Conservation (phyloP, 2,888 invertebrate genomes). For the Tiliacea aurago region DNA sequence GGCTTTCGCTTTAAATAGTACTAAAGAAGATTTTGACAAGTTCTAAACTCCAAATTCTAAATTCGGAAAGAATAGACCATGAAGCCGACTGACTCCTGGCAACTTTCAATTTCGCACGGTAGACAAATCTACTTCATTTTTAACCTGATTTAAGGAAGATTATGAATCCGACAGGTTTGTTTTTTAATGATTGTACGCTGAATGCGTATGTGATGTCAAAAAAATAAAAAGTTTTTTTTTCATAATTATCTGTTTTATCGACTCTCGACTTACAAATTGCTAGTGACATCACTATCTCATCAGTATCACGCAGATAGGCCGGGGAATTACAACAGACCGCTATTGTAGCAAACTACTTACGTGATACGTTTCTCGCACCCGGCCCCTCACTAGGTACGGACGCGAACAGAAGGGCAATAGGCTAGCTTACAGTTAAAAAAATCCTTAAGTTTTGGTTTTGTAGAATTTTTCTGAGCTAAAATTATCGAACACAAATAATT, state of each 20-base stretch:
- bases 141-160: background rate
- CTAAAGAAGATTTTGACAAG: background rate
- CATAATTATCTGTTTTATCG: constrained; percentile 1
- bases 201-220: background rate
- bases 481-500: too few species aligned
- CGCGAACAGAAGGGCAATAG: too few species aligned
- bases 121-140: background rate
- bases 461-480: too few species aligned
- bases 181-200: background rate
- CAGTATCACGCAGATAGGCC: constrained; percentile 9
- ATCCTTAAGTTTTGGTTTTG: too few species aligned
- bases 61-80: background rate
- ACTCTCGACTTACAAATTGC: background rate
- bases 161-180: background rate
- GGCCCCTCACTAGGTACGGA: too few species aligned
- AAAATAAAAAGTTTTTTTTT: too few species aligned
- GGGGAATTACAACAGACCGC: constrained; percentile 12
- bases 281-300: constrained; percentile 24
- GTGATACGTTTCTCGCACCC: constrained; percentile 23
- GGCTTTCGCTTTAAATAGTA: too few species aligned
- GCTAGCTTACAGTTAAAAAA: too few species aligned
- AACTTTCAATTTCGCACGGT: background rate
- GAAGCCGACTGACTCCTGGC: background rate
- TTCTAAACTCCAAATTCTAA: background rate
- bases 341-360: constrained; percentile 35